Evolutionary conservation across 2,888 invertebrate species (phyloP).

Genomic region (Embidobia sp.): DNA sequence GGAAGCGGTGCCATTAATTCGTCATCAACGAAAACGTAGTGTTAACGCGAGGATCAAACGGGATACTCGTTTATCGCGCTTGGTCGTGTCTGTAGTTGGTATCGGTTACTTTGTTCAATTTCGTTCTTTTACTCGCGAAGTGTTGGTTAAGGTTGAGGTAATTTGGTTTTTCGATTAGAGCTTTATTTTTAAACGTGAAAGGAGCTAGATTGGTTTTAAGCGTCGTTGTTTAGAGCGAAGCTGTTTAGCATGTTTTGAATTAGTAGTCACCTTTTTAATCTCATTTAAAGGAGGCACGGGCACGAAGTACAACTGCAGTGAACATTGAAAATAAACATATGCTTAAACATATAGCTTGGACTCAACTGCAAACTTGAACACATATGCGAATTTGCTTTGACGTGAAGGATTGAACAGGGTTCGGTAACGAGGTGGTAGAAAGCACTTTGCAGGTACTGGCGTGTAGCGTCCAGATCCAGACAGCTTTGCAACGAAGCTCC

Average conservation of each 20-base stretch:
- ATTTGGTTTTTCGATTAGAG: conserved; percentile 14
- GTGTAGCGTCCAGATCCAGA: conserved; percentile 67
- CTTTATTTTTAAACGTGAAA: conserved; percentile 20
- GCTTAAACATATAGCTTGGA: conserved; percentile 32
- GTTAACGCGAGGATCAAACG: too few species aligned
- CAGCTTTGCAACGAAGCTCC: conserved; percentile 66
- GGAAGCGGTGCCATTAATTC: too few species aligned
- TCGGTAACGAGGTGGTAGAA: conserved; percentile 68
- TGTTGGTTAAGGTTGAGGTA: neutral
- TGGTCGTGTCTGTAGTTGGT: conserved; percentile 25
- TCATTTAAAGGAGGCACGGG: conserved; percentile 37
- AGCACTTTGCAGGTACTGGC: conserved; percentile 67
- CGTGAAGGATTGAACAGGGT: conserved; percentile 67
- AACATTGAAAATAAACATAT: conserved; percentile 21
- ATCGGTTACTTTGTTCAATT: conserved; percentile 16
- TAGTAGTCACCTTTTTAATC: conserved; percentile 20
- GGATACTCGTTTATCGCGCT: conserved; percentile 42
- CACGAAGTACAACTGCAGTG: conserved; percentile 51
- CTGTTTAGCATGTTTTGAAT: conserved; percentile 4
- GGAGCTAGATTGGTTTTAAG: conserved; percentile 7
- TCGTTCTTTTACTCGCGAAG: conserved; percentile 33
- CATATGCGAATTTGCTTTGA: conserved; percentile 24
- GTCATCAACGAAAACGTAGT: too few species aligned
- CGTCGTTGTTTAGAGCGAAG: conserved; percentile 1
- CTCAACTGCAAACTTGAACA: conserved; percentile 46